Base-by-base conservation (phyloP, 2,888 invertebrate species). In the Drosophila setosimentum region DNA sequence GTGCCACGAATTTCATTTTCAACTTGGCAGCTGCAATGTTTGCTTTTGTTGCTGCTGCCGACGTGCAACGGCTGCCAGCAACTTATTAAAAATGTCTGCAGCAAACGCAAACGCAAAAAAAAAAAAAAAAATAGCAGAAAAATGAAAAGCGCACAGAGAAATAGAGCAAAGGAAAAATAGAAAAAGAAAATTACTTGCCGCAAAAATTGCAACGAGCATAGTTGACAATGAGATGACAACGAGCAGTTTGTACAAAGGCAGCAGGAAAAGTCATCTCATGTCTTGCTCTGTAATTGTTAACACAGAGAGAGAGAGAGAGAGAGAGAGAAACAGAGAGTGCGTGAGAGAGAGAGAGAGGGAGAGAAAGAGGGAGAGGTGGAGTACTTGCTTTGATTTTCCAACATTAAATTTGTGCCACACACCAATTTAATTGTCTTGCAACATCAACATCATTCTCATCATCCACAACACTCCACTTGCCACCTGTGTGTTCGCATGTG, bases 51-150 rank as follows among this genome's bases (percentile, higher is more conserved):
- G 87, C 70, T 82, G 89, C 71, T 78, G 73, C 66, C 70, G 68
- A 84, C 89, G 84, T 90, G 85, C 91, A 81, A 78, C 89, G 89
- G 91, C 87, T 85, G 91, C 87, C 85, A 90, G 87, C 82, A 86
- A 90, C 89, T 86, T 86, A 90, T 86, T 90, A 89, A 86, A 86
- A 90, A 89, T 89, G 87, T 86, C 87, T 83, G 87, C 81, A 81
- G 71, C 80, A 61, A 76, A 60, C 58, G 42, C 68, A 59, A 30
- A n/a, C n/a, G n/a, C 29, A 50, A 58, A 54, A 48, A 37, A 54
- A 57, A 69, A 45, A 24, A 40, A 32, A 42, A 45, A 24, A n/a
- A n/a, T n/a, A n/a, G n/a, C n/a, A n/a, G 29, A 40, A 32, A 42
- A 45, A 24, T 13, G 54, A 32, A 62, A 37, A 55, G n/a, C 42